A percentile compares a stretch with the other conserved stretches of the same genome.
These are phyloP conservation scores for Sarcophaga bullata DNA, from an alignment of 1,140 invertebrate species.

Conservation along the genomic window DNA sequence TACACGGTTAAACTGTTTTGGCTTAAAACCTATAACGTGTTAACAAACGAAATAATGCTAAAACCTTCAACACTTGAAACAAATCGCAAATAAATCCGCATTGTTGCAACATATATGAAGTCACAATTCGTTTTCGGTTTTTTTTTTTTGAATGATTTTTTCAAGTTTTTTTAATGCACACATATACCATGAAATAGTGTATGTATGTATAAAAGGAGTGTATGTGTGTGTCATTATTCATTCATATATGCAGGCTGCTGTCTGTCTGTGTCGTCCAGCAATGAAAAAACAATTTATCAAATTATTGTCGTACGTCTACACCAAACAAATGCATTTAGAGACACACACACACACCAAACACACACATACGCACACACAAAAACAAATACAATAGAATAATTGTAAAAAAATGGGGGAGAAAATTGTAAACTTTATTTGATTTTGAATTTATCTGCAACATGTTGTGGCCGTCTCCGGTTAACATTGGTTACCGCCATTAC, in stretches of 20 bases:
- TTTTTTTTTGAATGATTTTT: background rate
- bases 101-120: conserved; percentile 13
- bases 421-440: background rate
- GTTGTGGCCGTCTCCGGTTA: conserved; percentile 25
- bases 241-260: background rate
- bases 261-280: conserved; percentile 23
- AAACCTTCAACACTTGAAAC: background rate
- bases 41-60: background rate
- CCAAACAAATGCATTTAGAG: too few relatives aligned
- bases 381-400: background rate
- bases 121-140: background rate
- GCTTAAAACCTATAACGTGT: background rate
- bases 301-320: conserved; percentile 13
- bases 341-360: too few relatives aligned
- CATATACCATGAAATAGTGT: background rate
- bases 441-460: conserved; percentile 27
- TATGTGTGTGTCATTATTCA: too few relatives aligned
- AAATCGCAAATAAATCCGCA: conserved; percentile 21
- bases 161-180: background rate
- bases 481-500: conserved; percentile 14
- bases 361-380: background rate
- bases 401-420: background rate
- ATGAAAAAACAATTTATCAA: conserved; percentile 27
- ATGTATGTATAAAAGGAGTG: too few relatives aligned
- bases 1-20: background rate